Conservation (phyloP, 2,113 vertebrate genomes). For the Murina feae region DNA sequence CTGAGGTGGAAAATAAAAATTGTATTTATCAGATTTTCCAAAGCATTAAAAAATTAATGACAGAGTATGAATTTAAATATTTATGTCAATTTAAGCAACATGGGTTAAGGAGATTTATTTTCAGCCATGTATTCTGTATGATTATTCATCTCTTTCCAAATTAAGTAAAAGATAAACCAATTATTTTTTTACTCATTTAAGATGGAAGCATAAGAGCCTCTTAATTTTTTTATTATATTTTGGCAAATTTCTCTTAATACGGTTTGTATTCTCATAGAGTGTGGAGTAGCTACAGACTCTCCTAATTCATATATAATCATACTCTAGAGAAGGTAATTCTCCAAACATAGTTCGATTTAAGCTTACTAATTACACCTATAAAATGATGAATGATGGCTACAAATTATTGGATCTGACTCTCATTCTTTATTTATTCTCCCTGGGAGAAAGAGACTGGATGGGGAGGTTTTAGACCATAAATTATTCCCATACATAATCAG, state of each 20-base stretch:
- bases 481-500: conserved; percentile 55
- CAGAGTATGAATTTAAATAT: background rate
- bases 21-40: background rate
- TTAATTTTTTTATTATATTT: conserved; percentile 57
- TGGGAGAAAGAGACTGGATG: conserved; percentile 54
- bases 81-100: conserved; percentile 23
- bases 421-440: conserved; percentile 71
- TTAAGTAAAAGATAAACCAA: conserved; percentile 7
- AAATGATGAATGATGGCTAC: conserved; percentile 70
- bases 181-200: conserved; percentile 28
- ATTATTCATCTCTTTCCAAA: conserved; percentile 5
- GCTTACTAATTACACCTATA: conserved; percentile 72
- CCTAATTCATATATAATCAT: conserved; percentile 69
- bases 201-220: background rate
- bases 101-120: conserved; percentile 36
- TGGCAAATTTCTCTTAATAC: conserved; percentile 43
- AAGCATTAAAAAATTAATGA: conserved; percentile 13
- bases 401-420: conserved; percentile 71
- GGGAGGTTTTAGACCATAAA: conserved; percentile 53
- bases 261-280: conserved; percentile 44
- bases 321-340: conserved; percentile 70
- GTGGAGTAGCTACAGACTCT: conserved; percentile 31
- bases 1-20: conserved; percentile 11
- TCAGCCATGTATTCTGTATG: background rate
- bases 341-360: conserved; percentile 58